phyloP scores from a whole-genome alignment of 35 echinoderm and acorn worm genomes.

The Hemicentrotus pulcherrimus region DNA sequence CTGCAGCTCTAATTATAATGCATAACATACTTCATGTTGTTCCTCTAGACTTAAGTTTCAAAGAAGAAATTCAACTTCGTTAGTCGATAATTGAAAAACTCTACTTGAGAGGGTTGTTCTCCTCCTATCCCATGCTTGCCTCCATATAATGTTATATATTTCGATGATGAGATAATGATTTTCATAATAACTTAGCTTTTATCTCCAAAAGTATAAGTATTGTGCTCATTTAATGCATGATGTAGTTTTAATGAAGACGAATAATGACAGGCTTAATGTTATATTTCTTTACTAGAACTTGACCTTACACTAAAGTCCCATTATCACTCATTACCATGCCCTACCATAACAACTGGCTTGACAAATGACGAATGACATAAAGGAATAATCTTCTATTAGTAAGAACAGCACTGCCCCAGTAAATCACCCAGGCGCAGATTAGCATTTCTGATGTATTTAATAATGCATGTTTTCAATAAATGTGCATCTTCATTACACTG shows the following conservation, averaged over 20 bases:
- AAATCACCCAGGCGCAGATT: slow-evolving; percentile 48
- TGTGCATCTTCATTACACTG: slow-evolving; percentile 39
- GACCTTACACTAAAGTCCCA: slow-evolving; percentile 34
- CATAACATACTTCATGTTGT: slow-evolving; percentile 52
- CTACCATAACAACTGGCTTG: slow-evolving; percentile 32
- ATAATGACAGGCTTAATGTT: slow-evolving; percentile 44
- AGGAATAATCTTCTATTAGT: slow-evolving; percentile 52
- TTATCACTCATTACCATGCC: slow-evolving; percentile 48
- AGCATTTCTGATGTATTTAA: slow-evolving; percentile 39
- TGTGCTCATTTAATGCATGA: slow-evolving; percentile 9
- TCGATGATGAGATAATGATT: slow-evolving; percentile 11
- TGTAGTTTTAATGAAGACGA: slow-evolving; percentile 49
- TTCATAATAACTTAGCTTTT: slow-evolving; percentile 49
- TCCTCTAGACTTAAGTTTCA: slow-evolving; percentile 17
- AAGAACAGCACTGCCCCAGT: slow-evolving; percentile 44
- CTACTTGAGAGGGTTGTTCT: slow-evolving; percentile 23
- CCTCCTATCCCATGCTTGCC: not conserved
- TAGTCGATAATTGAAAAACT: slow-evolving; percentile 47
- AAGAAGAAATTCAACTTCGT: slow-evolving; percentile 45
- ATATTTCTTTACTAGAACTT: slow-evolving; percentile 27
- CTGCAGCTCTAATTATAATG: slow-evolving; percentile 19
- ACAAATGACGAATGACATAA: slow-evolving; percentile 55
- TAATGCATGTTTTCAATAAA: slow-evolving; percentile 51
- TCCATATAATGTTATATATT: not conserved
- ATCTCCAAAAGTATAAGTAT: not conserved